phyloP scores from a whole-genome alignment of 2,888 invertebrate species.

The Cephus pygmeus region DNA sequence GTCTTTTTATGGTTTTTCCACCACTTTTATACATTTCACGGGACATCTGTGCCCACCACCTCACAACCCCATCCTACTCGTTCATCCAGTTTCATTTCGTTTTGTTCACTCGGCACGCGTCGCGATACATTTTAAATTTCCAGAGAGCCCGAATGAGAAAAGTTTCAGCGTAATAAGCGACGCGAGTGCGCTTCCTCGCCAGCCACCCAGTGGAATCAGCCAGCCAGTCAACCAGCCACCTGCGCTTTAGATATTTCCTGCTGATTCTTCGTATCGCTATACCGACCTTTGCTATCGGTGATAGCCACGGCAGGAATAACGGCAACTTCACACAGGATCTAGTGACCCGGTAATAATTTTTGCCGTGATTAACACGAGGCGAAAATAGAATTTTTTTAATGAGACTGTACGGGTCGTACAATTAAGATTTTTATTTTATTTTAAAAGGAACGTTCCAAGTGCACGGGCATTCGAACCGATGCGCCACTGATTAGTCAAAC shows the following conservation, averaged over 20 bases:
- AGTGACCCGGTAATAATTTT: neutral
- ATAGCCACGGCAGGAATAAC: too few relatives aligned
- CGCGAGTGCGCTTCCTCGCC: conserved; percentile 10
- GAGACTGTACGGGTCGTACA: neutral
- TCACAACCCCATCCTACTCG: neutral
- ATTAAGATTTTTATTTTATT: too few relatives aligned
- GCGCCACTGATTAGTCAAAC: too few relatives aligned
- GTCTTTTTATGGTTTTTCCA: neutral
- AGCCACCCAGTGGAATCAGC: neutral
- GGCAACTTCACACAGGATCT: too few relatives aligned
- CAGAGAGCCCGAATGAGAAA: conserved; percentile 54
- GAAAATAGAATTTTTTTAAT: neutral
- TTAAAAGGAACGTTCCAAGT: too few relatives aligned
- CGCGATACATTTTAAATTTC: conserved; percentile 39
- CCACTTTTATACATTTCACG: neutral
- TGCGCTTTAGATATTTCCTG: neutral
- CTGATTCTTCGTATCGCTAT: neutral
- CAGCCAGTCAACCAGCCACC: neutral
- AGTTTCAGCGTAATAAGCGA: conserved; percentile 57
- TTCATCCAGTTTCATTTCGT: conserved; percentile 23
- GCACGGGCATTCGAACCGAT: too few relatives aligned
- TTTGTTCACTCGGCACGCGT: conserved; percentile 30
- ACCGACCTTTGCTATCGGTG: neutral
- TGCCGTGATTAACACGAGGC: neutral
- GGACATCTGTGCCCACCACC: neutral